These are phyloP conservation scores for Pangasius mekongensis DNA, from an alignment of 2,797 vertebrate species.

Conservation along the genomic window DNA sequence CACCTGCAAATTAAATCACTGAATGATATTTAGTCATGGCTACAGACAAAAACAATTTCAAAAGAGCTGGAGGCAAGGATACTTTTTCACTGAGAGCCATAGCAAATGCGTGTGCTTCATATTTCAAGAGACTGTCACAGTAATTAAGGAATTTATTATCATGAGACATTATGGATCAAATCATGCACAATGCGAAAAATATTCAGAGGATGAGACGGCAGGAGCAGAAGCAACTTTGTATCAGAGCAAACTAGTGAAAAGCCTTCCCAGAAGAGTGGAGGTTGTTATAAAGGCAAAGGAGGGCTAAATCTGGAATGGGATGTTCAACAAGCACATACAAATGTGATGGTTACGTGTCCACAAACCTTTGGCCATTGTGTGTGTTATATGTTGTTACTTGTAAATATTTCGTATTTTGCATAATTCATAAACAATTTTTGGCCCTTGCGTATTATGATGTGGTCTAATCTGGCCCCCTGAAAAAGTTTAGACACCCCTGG, in stretches of 20 bases:
- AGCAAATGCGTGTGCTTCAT: background rate
- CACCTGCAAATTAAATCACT: background rate
- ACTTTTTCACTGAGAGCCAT: background rate
- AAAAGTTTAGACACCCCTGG: background rate
- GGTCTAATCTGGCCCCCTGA: background rate
- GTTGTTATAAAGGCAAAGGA: background rate
- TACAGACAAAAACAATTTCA: background rate
- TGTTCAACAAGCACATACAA: background rate
- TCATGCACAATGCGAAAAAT: background rate
- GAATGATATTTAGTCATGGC: background rate
- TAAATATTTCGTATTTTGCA: background rate
- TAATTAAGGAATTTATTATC: background rate
- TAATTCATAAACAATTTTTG: background rate
- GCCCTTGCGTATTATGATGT: background rate
- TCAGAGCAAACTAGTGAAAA: background rate
- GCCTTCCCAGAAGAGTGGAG: background rate
- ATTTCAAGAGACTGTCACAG: background rate
- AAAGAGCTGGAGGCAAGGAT: background rate
- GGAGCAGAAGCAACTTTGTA: background rate
- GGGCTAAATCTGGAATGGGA: background rate
- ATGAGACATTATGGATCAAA: background rate
- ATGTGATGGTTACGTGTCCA: background rate
- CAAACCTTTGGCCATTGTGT: constrained; percentile 7
- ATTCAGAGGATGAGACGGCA: background rate
- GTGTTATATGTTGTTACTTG: background rate